Base-by-base conservation (phyloP, 2,888 invertebrate genomes). In the Mythimna ferrago region DNA sequence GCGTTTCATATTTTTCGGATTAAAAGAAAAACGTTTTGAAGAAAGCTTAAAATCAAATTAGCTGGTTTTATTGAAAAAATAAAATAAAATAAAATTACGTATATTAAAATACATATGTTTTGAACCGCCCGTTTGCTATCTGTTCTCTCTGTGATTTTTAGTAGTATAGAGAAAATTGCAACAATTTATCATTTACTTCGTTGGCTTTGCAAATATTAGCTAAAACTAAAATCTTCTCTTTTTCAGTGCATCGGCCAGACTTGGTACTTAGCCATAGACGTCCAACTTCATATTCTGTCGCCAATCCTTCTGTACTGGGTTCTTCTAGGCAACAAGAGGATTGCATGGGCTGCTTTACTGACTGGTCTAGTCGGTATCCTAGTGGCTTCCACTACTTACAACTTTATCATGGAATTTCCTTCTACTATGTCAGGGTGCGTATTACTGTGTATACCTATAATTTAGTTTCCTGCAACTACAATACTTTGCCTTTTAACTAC, bases 361-460 rank as follows among this genome's bases (percentile, higher is more conserved):
- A 44, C 74, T 14, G 85, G 81, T 2, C 63, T 89, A 2, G 9
- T 87, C 0, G 80, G 66, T 9, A 76, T 90, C 1, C 6, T 91
- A 53, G 38, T 89, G 78, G 83, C 88, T 81, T 72, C 89, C 21
- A 90, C 93, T 1, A 72, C 84, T 10, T 93, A 93, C 76, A 92
- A 93, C 60, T 94, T 93, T 58, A 77, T 93, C 1, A 93, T 91
- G 73, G 81, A 94, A 61, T 93, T 95, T 71, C 91, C 91, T 0
- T 82, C 92, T n/a, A 86, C 87, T 0, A 88, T 89, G 76, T 73
- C 95, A 93, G 91, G 90, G 94, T 93, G 71, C 72, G 86, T 75
- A 41, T 41, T 57, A 44, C 14, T 44, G 44, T 44, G 6, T 44
- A 66, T 48, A 16, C 14, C 48, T 56, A 14, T 56, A 14, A 26